Evolutionary conservation across 2,888 invertebrate genomes (phyloP).

Genomic region (Pristionchus exspectatus): DNA sequence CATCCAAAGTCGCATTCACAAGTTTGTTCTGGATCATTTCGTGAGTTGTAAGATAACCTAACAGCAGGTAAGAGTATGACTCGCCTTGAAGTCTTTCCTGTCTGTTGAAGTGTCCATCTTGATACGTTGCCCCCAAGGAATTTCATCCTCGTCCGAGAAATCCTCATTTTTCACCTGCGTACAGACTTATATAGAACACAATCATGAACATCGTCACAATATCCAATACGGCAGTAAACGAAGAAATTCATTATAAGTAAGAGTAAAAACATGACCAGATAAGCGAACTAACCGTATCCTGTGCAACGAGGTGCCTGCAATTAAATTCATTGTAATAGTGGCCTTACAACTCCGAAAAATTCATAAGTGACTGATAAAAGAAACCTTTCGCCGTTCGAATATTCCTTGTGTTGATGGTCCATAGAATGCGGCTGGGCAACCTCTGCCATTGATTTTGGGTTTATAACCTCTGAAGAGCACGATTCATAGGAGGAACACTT

Average conservation of each 20-base stretch:
- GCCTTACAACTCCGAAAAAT: not conserved
- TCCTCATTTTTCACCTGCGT: slow-evolving; percentile 52
- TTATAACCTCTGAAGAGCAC: slow-evolving; percentile 6
- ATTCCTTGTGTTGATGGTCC: slow-evolving; percentile 55
- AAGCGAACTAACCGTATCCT: slow-evolving; percentile 13
- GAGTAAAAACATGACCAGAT: not conserved
- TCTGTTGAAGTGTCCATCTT: slow-evolving; percentile 18
- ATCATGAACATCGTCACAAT: not conserved
- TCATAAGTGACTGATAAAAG: no score
- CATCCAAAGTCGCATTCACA: no score
- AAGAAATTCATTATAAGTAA: not conserved
- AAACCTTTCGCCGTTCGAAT: slow-evolving; percentile 56
- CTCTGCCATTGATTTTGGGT: slow-evolving; percentile 57
- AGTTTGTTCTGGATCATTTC: no score
- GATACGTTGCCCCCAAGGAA: slow-evolving; percentile 56
- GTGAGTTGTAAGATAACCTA: no score
- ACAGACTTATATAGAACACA: not conserved
- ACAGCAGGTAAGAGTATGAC: not conserved
- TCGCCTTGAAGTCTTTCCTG: not conserved
- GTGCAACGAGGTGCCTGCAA: not conserved
- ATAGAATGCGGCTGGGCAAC: slow-evolving; percentile 56
- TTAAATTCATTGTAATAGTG: not conserved
- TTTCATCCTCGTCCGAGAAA: slow-evolving; percentile 55
- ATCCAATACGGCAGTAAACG: not conserved
- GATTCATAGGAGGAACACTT: not conserved